A percentile compares a stretch with the other conserved stretches of the same genome.
These are phyloP conservation scores for Trematomus loennbergii DNA, from an alignment of 2,113 vertebrate species.

Conservation along the genomic window DNA sequence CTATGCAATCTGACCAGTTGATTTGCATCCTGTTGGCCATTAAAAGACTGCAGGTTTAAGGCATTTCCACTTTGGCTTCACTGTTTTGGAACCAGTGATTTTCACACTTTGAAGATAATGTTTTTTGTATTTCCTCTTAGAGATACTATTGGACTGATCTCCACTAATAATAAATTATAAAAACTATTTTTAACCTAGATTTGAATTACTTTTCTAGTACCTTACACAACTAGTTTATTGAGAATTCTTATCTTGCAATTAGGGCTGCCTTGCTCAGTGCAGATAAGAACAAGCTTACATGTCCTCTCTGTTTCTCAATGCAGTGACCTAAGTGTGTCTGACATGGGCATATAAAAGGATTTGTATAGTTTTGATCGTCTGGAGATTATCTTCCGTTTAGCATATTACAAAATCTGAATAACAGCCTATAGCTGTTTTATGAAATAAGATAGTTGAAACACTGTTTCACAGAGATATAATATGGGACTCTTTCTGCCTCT, in stretches of 20 bases:
- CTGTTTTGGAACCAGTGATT: too few relatives aligned
- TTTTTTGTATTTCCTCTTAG: too few relatives aligned
- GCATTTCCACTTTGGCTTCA: too few relatives aligned
- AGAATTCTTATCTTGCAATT: slow-evolving; percentile 44
- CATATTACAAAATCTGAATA: slow-evolving; percentile 59
- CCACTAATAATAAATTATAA: not conserved
- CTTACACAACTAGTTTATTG: slow-evolving; percentile 26
- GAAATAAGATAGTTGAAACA: slow-evolving; percentile 52
- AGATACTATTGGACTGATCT: not conserved
- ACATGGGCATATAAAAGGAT: slow-evolving; percentile 38
- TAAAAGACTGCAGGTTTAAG: too few relatives aligned
- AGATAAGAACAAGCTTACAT: slow-evolving; percentile 49
- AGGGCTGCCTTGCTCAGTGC: slow-evolving; percentile 23
- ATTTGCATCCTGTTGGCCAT: too few relatives aligned
- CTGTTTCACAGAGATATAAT: slow-evolving; percentile 36
- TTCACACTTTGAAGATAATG: too few relatives aligned
- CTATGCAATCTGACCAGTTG: too few relatives aligned
- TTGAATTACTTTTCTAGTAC: slow-evolving; percentile 17
- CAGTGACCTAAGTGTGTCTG: slow-evolving; percentile 21
- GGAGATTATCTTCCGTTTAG: slow-evolving; percentile 60
- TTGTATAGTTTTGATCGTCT: slow-evolving; percentile 41
- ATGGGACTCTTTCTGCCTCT: slow-evolving; percentile 17
- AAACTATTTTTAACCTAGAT: not conserved
- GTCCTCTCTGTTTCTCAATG: slow-evolving; percentile 36
- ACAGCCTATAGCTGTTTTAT: slow-evolving; percentile 59